A percentile compares a stretch with the other conserved stretches of the same genome.
These are phyloP conservation scores for Metaphire vulgaris DNA, from an alignment of 1,140 invertebrate genomes.

Conservation along the genomic window DNA sequence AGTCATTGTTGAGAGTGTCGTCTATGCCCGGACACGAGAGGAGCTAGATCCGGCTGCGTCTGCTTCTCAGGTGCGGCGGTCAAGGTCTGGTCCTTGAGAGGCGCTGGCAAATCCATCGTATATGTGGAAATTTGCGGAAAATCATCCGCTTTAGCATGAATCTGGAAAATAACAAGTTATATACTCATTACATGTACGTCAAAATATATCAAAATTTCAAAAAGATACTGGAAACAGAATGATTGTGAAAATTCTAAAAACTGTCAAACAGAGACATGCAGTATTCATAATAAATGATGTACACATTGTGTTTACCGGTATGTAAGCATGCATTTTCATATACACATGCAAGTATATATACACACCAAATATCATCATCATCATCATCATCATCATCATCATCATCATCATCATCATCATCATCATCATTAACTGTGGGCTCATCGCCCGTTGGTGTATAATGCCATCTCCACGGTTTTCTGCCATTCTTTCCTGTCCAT, in stretches of 20 bases:
- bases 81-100: not conserved
- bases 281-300: no score
- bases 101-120: not conserved
- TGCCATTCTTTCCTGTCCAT: no score
- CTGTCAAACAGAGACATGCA: no score
- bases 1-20: conserved; percentile 29
- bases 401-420: conserved; percentile 3
- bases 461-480: no score
- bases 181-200: no score
- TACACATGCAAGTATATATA: no score
- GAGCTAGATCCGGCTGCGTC: not conserved
- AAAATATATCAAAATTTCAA: no score
- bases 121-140: not conserved
- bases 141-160: not conserved
- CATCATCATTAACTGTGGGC: not conserved
- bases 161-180: not conserved
- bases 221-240: no score
- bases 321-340: no score
- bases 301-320: no score
- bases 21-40: conserved; percentile 7
- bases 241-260: no score
- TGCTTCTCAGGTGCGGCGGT: not conserved
- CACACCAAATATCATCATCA: conserved; percentile 3
- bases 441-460: no score
- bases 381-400: conserved; percentile 2